phyloP scores from a whole-genome alignment of 2,888 invertebrate genomes.

The Agrochola macilenta region DNA sequence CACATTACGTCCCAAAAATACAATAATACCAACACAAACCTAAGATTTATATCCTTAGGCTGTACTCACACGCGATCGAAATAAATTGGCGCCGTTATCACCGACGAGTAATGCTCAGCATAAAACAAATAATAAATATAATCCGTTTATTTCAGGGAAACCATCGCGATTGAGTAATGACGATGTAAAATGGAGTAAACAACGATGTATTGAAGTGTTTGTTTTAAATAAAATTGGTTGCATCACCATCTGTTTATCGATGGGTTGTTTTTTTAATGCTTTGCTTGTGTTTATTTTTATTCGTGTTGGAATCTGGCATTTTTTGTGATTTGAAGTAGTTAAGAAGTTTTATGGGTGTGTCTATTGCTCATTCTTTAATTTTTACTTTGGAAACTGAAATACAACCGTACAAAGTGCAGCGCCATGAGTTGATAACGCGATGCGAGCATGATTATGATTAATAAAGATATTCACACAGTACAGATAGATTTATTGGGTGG shows the following conservation, averaged over 20 bases:
- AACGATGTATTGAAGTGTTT: conserved; percentile 37
- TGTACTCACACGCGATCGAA: conserved; percentile 33
- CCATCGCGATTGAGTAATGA: conserved; percentile 46
- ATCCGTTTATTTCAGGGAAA: conserved; percentile 43
- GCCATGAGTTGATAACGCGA: background rate
- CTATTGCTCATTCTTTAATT: background rate
- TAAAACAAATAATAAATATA: conserved; percentile 37
- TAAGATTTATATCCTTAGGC: conserved; percentile 40
- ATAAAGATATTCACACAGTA: too few relatives aligned
- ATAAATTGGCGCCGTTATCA: conserved; percentile 50
- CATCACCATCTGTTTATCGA: conserved; percentile 15
- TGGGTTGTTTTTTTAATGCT: conserved; percentile 11
- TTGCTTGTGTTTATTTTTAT: background rate
- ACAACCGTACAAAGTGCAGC: background rate
- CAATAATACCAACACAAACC: conserved; percentile 23
- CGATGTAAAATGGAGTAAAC: conserved; percentile 41
- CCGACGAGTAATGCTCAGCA: conserved; percentile 25
- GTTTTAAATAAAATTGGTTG: conserved; percentile 18
- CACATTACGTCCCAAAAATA: conserved; percentile 7
- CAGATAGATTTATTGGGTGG: background rate
- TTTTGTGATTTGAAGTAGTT: background rate
- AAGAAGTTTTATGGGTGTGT: background rate
- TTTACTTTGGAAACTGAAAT: background rate
- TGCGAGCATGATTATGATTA: background rate
- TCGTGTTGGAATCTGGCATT: background rate